Base-by-base conservation (phyloP, 2,888 invertebrate genomes). In the Zootermopsis nevadensis region DNA sequence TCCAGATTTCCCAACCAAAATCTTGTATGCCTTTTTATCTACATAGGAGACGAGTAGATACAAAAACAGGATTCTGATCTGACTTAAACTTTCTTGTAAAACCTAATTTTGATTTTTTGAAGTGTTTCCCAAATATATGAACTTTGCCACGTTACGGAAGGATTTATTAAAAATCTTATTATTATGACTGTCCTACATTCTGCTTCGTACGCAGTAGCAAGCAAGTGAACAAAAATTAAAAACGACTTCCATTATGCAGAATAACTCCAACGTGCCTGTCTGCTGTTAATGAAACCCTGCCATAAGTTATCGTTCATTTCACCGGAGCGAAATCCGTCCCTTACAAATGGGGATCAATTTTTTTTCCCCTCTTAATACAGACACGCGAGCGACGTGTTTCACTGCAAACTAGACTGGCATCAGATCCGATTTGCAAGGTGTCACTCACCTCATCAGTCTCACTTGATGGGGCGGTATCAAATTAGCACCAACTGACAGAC, bases 401-500 rank as follows among this genome's bases (percentile, higher is more conserved):
- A 60, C 8, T 27, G 27, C 60, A 0, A 6, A 60, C 60, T n/a
- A 10, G 60, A 60, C 27, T 60, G 0, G 60, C 60, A 12, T 60
- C n/a, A 60, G 2, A 60, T 60, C 60, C 60, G 60, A 60, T 27
- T 60, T 60, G 60, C 27, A 60, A 4, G n/a, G 15, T 24, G 27
- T n/a, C n/a, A 60, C 60, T 0, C n/a, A n/a, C 60, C 27, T 60
- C 60, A n/a, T 60, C 60, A 27, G 60, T 60, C n/a, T n/a, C n/a
- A 7, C 60, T 60, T 60, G 60, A 60, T 60, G 60, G 60, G 15
- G 69, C 31, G 24, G 42, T 42, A 74, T 38, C 74, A 74, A 74
- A 74, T 74, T 74, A 74, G 42, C 74, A 35, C 42, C 24, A 22
- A 74, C 74, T 74, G 38, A 74, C 74, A 74, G 38, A 6, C 74